These are phyloP conservation scores for Sycophaga agraensis DNA, from an alignment of 1,140 invertebrate genomes.

Conservation along the genomic window DNA sequence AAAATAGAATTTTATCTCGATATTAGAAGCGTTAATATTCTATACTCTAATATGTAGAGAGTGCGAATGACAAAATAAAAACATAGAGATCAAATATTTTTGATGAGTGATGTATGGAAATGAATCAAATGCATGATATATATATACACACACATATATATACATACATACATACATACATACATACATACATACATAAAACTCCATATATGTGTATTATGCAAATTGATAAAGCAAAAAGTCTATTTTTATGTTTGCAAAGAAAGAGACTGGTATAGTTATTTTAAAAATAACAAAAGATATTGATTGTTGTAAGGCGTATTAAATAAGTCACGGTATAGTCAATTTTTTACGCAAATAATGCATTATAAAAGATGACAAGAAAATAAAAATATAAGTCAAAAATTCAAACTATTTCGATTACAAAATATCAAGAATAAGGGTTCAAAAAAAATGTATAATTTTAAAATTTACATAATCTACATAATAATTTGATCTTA, in stretches of 20 bases:
- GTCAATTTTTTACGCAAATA: constrained; percentile 25
- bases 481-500: too few relatives aligned
- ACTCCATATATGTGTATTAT: constrained; percentile 26
- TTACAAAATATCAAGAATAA: neutral
- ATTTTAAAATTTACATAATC: too few relatives aligned
- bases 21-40: constrained; percentile 16
- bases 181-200: too few relatives aligned
- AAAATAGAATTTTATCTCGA: constrained; percentile 11
- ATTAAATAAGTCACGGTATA: constrained; percentile 22
- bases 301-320: constrained; percentile 28
- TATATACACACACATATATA: too few relatives aligned
- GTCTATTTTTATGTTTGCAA: constrained; percentile 31
- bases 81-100: constrained; percentile 27
- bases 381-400: neutral
- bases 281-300: constrained; percentile 23
- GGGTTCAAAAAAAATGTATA: too few relatives aligned
- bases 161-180: too few relatives aligned
- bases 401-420: too few relatives aligned
- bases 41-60: constrained; percentile 1
- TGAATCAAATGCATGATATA: too few relatives aligned
- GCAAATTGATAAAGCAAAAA: constrained; percentile 19
- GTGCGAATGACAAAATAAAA: neutral
- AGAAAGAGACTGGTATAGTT: constrained; percentile 25
- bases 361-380: neutral
- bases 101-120: constrained; percentile 17